A percentile compares a stretch with the other conserved stretches of the same genome.
Conservation (phyloP, 1,140 invertebrate species). For the Drosophila ambigua region DNA sequence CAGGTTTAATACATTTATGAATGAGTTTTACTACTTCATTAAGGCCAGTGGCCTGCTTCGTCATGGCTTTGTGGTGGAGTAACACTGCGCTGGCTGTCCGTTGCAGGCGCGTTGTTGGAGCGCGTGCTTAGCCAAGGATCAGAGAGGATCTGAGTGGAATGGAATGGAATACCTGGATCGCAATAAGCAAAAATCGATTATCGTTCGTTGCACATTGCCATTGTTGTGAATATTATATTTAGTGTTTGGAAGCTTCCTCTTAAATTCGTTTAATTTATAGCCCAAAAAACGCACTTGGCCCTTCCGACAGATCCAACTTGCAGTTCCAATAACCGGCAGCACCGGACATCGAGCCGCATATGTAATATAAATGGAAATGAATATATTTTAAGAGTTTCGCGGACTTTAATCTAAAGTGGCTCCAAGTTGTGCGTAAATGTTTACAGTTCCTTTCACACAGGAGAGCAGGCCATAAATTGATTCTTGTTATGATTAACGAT, state of each 20-base stretch:
- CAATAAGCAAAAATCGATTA: slow-evolving; percentile 84
- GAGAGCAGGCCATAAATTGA: slow-evolving; percentile 17
- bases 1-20: slow-evolving; percentile 80
- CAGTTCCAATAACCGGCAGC: slow-evolving; percentile 43
- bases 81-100: too few relatives aligned
- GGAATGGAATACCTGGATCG: slow-evolving; percentile 58
- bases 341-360: slow-evolving; percentile 63
- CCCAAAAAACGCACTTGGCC: slow-evolving; percentile 42
- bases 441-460: neutral
- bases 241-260: slow-evolving; percentile 64
- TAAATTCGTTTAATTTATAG: slow-evolving; percentile 82
- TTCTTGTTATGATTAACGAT: slow-evolving; percentile 41
- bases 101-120: slow-evolving; percentile 15
- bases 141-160: slow-evolving; percentile 6
- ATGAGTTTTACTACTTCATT: slow-evolving; percentile 84
- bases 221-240: slow-evolving; percentile 78
- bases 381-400: slow-evolving; percentile 25
- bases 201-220: slow-evolving; percentile 78
- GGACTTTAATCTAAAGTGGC: too few relatives aligned
- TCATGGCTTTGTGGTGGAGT: slow-evolving; percentile 19
- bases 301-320: slow-evolving; percentile 61
- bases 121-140: slow-evolving; percentile 55
- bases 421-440: slow-evolving; percentile 27
- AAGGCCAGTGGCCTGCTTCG: slow-evolving; percentile 59
- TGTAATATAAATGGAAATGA: slow-evolving; percentile 49